A percentile compares a stretch with the other conserved stretches of the same genome.
Conservation (phyloP, 2,888 invertebrate genomes). For the Zootermopsis nevadensis region DNA sequence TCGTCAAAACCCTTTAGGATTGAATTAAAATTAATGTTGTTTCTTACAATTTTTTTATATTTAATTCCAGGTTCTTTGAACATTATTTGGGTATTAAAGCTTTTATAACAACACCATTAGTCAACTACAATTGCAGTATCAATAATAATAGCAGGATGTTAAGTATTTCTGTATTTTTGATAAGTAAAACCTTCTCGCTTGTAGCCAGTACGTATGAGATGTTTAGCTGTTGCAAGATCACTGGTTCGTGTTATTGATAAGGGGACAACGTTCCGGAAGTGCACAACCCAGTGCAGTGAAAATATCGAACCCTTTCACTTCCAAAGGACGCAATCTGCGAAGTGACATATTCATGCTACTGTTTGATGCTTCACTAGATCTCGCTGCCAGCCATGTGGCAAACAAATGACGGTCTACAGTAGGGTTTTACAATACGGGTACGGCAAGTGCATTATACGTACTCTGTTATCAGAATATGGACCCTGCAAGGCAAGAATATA, state of each 20-base stretch:
- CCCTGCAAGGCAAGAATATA: too few relatives aligned
- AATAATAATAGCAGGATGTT: too few relatives aligned
- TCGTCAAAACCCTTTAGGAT: too few relatives aligned
- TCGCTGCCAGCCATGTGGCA: neutral
- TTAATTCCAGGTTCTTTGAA: too few relatives aligned
- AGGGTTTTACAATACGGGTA: neutral
- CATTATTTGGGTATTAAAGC: too few relatives aligned
- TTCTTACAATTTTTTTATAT: too few relatives aligned
- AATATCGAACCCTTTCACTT: neutral
- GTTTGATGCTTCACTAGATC: neutral
- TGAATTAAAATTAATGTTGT: too few relatives aligned
- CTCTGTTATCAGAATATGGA: neutral
- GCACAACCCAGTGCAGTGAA: conserved; percentile 13
- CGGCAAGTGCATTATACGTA: neutral
- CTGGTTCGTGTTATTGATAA: neutral
- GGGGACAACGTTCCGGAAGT: neutral
- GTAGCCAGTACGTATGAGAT: neutral
- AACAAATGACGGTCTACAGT: neutral
- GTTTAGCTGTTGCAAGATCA: neutral
- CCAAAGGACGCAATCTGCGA: neutral
- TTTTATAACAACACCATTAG: too few relatives aligned
- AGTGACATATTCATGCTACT: neutral
- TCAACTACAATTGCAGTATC: too few relatives aligned
- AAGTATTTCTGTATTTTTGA: too few relatives aligned
- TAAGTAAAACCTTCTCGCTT: neutral